Evolutionary conservation across 2,888 invertebrate genomes (phyloP).

Genomic region (Apodemia duryi): DNA sequence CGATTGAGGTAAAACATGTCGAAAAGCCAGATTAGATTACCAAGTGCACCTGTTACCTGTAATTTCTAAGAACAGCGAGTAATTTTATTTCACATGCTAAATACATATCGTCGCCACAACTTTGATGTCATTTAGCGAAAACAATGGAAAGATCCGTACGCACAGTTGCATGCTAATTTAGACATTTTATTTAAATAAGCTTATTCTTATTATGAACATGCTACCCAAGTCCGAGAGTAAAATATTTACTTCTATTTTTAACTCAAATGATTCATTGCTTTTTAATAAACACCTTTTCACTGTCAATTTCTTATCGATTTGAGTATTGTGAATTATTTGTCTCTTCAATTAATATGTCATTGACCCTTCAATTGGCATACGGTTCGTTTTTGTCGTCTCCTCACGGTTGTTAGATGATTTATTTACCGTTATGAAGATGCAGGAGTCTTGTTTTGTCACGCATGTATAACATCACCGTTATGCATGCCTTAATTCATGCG

Average conservation of each 20-base stretch:
- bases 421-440: slow-evolving; percentile 58
- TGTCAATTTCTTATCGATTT: slow-evolving; percentile 28
- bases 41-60: slow-evolving; percentile 38
- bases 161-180: slow-evolving; percentile 63
- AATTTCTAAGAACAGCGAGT: slow-evolving; percentile 56
- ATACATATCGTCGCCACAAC: slow-evolving; percentile 65
- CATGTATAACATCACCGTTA: slow-evolving; percentile 48
- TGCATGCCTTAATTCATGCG: slow-evolving; percentile 50
- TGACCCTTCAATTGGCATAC: slow-evolving; percentile 37
- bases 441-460: slow-evolving; percentile 43
- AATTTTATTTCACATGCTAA: slow-evolving; percentile 69
- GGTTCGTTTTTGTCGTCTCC: slow-evolving; percentile 35
- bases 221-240: slow-evolving; percentile 56
- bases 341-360: slow-evolving; percentile 51
- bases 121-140: slow-evolving; percentile 79
- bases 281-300: slow-evolving; percentile 39
- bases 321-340: slow-evolving; percentile 20
- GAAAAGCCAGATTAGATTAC: slow-evolving; percentile 29
- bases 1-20: no score
- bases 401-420: slow-evolving; percentile 49
- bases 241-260: slow-evolving; percentile 74
- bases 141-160: slow-evolving; percentile 70
- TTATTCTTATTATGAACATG: slow-evolving; percentile 71
- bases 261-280: slow-evolving; percentile 58
- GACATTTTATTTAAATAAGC: slow-evolving; percentile 72